These are phyloP conservation scores for Brachynemurus nebulosus DNA, from an alignment of 2,888 invertebrate genomes.

Conservation along the genomic window DNA sequence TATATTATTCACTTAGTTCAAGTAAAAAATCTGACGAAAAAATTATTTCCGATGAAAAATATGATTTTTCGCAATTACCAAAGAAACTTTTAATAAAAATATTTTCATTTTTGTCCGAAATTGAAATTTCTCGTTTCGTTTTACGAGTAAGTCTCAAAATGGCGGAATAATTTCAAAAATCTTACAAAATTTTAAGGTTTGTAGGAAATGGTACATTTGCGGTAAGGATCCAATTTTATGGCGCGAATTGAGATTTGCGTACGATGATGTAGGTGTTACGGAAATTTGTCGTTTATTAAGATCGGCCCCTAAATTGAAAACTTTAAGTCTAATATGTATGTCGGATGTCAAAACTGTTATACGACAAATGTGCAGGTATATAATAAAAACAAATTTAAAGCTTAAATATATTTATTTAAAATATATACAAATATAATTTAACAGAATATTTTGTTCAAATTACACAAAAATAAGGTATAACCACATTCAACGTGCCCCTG, in stretches of 20 bases:
- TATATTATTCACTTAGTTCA: too few relatives aligned
- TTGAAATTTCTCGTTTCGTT: not conserved
- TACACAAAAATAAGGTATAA: too few relatives aligned
- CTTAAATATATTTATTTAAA: too few relatives aligned
- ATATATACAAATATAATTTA: too few relatives aligned
- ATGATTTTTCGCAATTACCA: conserved; percentile 1
- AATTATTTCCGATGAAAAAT: too few relatives aligned
- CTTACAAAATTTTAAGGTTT: too few relatives aligned
- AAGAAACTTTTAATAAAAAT: not conserved
- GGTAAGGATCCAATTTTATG: conserved; percentile 3
- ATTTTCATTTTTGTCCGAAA: conserved; percentile 3
- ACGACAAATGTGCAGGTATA: conserved; percentile 2
- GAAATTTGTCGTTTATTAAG: not conserved
- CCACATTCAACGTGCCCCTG: too few relatives aligned
- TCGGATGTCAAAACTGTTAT: not conserved
- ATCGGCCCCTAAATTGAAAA: not conserved
- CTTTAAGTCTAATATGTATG: not conserved
- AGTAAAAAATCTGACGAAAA: too few relatives aligned
- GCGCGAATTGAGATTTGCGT: not conserved
- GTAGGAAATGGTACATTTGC: not conserved
- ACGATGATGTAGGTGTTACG: not conserved
- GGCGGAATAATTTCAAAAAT: too few relatives aligned
- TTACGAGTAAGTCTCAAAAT: conserved; percentile 2
- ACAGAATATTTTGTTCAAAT: too few relatives aligned
- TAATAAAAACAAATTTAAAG: too few relatives aligned